Evolutionary conservation across 2,797 vertebrate genomes (phyloP).

Genomic region (Muscicapa striata): DNA sequence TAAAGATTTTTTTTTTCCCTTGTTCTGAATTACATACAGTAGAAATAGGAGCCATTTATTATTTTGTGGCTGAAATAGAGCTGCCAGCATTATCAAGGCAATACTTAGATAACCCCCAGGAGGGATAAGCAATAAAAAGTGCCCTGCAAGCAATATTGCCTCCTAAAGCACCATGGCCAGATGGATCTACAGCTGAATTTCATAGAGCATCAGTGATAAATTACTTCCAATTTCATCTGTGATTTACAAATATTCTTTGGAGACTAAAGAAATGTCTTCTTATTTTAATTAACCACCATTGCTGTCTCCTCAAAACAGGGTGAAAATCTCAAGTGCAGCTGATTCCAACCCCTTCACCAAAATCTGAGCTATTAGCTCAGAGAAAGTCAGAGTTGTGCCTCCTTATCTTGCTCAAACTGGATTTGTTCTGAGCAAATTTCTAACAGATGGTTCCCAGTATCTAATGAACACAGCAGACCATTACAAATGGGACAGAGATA

Average conservation of each 20-base stretch:
- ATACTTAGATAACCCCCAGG: conserved; percentile 58
- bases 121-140: conserved; percentile 72
- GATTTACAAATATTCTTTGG: conserved; percentile 66
- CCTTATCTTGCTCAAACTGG: conserved; percentile 28
- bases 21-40: neutral
- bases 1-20: neutral
- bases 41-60: conserved; percentile 46
- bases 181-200: conserved; percentile 67
- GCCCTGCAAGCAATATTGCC: conserved; percentile 67
- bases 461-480: conserved; percentile 38
- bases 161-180: conserved; percentile 61
- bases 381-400: conserved; percentile 19
- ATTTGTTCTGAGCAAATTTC: conserved; percentile 46
- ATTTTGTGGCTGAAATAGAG: conserved; percentile 40
- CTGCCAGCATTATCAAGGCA: conserved; percentile 55
- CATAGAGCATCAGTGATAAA: conserved; percentile 60
- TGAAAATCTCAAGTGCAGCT: conserved; percentile 26
- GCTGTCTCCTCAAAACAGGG: conserved; percentile 4
- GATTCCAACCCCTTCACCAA: neutral
- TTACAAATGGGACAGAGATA: conserved; percentile 45
- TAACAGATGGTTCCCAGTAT: conserved; percentile 51
- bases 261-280: conserved; percentile 39
- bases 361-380: conserved; percentile 1
- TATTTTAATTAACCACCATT: conserved; percentile 59
- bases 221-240: conserved; percentile 60